A percentile compares a stretch with the other conserved stretches of the same genome.
Conservation (phyloP, 2,888 invertebrate genomes). For the Drosophila percnosoma region DNA sequence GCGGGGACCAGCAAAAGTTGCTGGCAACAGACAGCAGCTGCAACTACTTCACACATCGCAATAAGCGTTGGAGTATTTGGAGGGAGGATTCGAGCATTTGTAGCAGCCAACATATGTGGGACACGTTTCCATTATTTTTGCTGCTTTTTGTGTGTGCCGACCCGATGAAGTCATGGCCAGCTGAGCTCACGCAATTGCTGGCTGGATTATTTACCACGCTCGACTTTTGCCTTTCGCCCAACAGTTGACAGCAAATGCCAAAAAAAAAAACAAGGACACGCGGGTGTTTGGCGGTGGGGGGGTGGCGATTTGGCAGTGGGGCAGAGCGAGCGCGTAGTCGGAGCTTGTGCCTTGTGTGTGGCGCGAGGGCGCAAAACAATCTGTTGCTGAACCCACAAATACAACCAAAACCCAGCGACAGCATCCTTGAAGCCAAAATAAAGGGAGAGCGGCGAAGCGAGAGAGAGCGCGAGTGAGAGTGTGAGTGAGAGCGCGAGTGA, state of each 20-base stretch:
- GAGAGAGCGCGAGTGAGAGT: slow-evolving; percentile 14
- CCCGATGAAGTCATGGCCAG: slow-evolving; percentile 61
- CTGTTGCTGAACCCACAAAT: slow-evolving; percentile 70
- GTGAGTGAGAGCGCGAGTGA: slow-evolving; percentile 15
- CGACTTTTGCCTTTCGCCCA: slow-evolving; percentile 19
- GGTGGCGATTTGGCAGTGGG: slow-evolving; percentile 5
- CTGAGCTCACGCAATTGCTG: slow-evolving; percentile 19
- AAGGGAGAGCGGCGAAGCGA: slow-evolving; percentile 10
- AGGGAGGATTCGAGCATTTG: background rate
- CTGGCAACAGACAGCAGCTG: slow-evolving; percentile 5
- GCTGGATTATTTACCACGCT: slow-evolving; percentile 64
- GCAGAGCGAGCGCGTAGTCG: slow-evolving; percentile 8
- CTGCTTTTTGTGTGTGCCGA: background rate
- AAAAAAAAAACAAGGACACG: background rate
- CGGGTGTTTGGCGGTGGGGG: background rate
- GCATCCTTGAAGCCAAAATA: slow-evolving; percentile 22
- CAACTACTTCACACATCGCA: slow-evolving; percentile 1
- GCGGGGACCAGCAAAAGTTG: slow-evolving; percentile 20
- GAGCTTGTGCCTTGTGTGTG: slow-evolving; percentile 57
- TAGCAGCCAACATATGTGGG: slow-evolving; percentile 4
- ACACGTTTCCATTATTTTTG: slow-evolving; percentile 12
- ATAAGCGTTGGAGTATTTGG: background rate
- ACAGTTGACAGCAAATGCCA: slow-evolving; percentile 14
- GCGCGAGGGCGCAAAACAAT: slow-evolving; percentile 74
- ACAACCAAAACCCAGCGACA: slow-evolving; percentile 32